A percentile compares a stretch with the other conserved stretches of the same genome.
Evolutionary conservation across 2,113 vertebrate genomes (phyloP).

Genomic region (Gallinago undulata): DNA sequence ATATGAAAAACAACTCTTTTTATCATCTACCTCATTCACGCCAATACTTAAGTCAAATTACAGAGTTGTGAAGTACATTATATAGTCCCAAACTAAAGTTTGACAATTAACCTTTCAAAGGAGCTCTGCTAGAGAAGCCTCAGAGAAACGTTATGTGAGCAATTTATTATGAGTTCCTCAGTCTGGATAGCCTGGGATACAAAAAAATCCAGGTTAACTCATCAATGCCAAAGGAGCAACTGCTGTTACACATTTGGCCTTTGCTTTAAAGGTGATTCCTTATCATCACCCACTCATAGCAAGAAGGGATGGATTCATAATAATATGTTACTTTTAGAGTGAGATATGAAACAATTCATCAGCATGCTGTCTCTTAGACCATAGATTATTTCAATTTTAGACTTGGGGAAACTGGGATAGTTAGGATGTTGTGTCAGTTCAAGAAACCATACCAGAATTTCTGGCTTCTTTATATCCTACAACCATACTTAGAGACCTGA

Average conservation of each 20-base stretch:
- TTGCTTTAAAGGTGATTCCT: constrained; percentile 24
- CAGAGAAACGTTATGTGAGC: not conserved
- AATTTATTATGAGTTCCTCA: not conserved
- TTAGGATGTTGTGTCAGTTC: not conserved
- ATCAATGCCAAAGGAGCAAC: not conserved
- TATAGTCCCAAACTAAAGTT: not conserved
- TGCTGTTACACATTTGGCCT: not conserved
- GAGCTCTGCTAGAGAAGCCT: not conserved
- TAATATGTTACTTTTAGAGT: not conserved
- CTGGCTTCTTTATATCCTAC: not conserved
- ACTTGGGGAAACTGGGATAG: not conserved
- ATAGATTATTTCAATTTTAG: constrained; percentile 11
- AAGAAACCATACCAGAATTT: not conserved
- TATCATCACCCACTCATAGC: not conserved
- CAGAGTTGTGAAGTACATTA: not conserved
- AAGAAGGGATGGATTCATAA: not conserved
- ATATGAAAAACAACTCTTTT: constrained; percentile 32
- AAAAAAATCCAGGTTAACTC: not conserved
- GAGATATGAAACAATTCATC: not conserved
- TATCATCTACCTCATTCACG: constrained; percentile 17
- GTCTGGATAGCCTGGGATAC: not conserved
- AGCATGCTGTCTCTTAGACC: not conserved
- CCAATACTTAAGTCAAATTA: not conserved
- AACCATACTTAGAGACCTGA: not conserved
- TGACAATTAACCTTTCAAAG: constrained; percentile 49